Evolutionary conservation across 92 coral and sea anemone species (phyloP), one percentile per base, ranked within the genome.

Genomic region (Actinernus sp.): DNA sequence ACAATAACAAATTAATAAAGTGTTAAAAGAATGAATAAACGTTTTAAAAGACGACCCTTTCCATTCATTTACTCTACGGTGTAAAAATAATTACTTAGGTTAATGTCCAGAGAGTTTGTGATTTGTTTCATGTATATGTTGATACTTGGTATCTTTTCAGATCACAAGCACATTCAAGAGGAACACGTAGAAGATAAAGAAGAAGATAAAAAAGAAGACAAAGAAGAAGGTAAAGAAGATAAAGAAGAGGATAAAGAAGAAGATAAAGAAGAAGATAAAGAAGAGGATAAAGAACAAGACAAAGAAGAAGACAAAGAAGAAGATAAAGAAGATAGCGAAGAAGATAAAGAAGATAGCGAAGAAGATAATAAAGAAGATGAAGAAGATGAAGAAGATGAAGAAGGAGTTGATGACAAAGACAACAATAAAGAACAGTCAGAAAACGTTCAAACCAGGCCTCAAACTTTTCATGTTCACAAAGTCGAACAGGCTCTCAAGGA

Each of bases 391-490:
- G 41, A 34, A 34, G 41, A 14, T 14, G 41, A 14, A 34, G 41
- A 34, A 34, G 41, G 14, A 14, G 41, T 34, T 34, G 41, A 34
- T 6, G 41, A 34, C 14, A 14, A 34, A 34, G 41, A 14, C 6
- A 34, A 34, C 41, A 14, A 34, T 34, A 34, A 51, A 51, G 52
- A 43, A 55, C 1, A 16, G 40, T 17, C 58, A 57, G 14, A 58
- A 19, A 27, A 63, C 44, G 21, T 85, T 86, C 46, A 69, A 71
- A 29, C 26, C 76, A 21, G 82, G n/a, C n/a, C n/a, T n/a, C n/a
- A n/a, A n/a, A n/a, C n/a, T n/a, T n/a, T n/a, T n/a, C n/a, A n/a
- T n/a, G n/a, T n/a, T n/a, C n/a, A n/a, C n/a, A n/a, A n/a, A n/a
- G n/a, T n/a, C n/a, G n/a, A n/a, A n/a, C n/a, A n/a, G n/a, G n/a